phyloP scores from a whole-genome alignment of 2,888 invertebrate genomes.

The Agrypnus murinus region DNA sequence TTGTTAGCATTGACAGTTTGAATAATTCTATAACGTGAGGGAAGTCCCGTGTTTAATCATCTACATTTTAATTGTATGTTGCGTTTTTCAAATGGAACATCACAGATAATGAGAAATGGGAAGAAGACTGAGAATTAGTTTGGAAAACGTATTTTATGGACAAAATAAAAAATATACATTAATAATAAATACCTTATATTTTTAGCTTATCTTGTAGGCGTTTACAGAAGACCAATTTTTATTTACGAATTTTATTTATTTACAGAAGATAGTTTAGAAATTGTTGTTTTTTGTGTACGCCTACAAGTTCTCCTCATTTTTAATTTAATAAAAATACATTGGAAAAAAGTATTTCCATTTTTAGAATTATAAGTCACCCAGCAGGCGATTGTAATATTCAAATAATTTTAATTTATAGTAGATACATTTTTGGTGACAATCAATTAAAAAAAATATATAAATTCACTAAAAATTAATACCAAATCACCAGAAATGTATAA shows the following conservation, averaged over 20 bases:
- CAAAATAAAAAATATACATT: neutral
- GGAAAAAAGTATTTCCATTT: neutral
- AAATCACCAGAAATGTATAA: no score
- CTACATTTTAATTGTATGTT: neutral
- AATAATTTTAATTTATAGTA: neutral
- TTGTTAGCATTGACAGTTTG: no score
- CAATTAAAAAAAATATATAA: no score
- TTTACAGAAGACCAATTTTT: neutral
- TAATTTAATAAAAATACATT: no score
- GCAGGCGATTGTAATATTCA: slow-evolving; percentile 44
- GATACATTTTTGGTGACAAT: no score
- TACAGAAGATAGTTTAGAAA: neutral
- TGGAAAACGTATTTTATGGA: neutral
- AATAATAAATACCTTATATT: neutral
- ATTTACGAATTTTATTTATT: slow-evolving; percentile 8
- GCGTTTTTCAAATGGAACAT: slow-evolving; percentile 4
- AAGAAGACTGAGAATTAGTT: slow-evolving; percentile 3
- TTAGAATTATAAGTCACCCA: slow-evolving; percentile 13
- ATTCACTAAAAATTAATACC: no score
- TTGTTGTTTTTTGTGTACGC: neutral
- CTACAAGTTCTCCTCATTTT: slow-evolving; percentile 3
- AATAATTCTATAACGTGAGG: no score
- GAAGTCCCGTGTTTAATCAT: neutral
- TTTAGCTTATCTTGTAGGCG: slow-evolving; percentile 5
- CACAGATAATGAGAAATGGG: neutral